Base-by-base conservation (phyloP, 2,888 invertebrate species). In the Drosophila siamana region DNA sequence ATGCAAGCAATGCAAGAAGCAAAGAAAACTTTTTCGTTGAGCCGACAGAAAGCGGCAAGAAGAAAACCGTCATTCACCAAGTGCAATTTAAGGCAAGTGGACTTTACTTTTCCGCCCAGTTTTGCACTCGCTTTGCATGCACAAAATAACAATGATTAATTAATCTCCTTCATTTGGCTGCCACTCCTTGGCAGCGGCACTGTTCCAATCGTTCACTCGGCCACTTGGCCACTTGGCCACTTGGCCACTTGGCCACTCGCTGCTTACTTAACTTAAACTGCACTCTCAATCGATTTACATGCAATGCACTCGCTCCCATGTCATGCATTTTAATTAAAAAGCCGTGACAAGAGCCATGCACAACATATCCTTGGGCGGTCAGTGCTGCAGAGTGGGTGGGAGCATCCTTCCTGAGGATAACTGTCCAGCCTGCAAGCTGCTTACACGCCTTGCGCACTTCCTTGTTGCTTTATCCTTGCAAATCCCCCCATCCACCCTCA, bases 251-350 rank as follows among this genome's bases (percentile, higher is more conserved):
- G 30, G 11, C 30, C 11, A 33, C 33, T 16, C 52, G 36, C 61
- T 44, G 40, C 46, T 68, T 72, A 47, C 76, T 71, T 56, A 77
- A 71, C 78, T 82, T 69, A 66, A 82, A 74, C 73, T 79, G 79
- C 78, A 81, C 80, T 85, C 81, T 41, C 52, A 28, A 85, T 86
- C 87, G 86, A 86, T 86, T 80, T 71, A 74, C 80, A 82, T 62
- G 60, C 69, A 54, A 56, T 57, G 55, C 59, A 69, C 74, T 65
- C 40, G 2, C 47, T n/a, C 24, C 51, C 71, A 70, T 74, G 84
- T 67, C 76, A 72, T 84, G 81, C 78, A 81, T 83, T 86, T 86
- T 83, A 86, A 86, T 86, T 86, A 86, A 86, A 85, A 82, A 63
- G 52, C 68, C 72, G 67, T 59, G 64, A 54, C 51, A 68, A 43